Evolutionary conservation across 2,888 invertebrate genomes (phyloP).

Genomic region (Eucera pruinosa): DNA sequence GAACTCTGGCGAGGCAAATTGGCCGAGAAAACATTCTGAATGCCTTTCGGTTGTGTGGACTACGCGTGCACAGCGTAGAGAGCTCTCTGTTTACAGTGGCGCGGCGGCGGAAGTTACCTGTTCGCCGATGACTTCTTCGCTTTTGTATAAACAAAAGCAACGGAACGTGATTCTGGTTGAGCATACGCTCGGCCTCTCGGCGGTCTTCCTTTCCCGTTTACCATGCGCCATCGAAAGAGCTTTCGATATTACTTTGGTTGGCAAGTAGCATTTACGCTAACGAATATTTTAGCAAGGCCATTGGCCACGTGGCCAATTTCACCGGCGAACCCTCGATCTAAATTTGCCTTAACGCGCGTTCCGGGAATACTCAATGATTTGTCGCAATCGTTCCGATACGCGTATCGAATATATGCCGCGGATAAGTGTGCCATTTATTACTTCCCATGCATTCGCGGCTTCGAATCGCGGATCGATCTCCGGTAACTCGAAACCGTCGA

Average conservation of each 20-base stretch:
- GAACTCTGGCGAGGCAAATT: not conserved
- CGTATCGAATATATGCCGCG: constrained; percentile 23
- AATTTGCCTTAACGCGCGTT: constrained; percentile 31
- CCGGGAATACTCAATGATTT: constrained; percentile 47
- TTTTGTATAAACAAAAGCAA: constrained; percentile 20
- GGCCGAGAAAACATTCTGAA: not conserved
- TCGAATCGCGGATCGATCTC: too few species aligned
- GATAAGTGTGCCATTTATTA: constrained; percentile 20
- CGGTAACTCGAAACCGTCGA: too few species aligned
- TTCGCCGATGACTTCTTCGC: constrained; percentile 4
- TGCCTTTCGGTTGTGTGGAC: too few species aligned
- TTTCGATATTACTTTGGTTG: not conserved
- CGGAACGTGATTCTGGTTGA: not conserved
- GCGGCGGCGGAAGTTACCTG: constrained; percentile 16
- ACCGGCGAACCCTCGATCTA: constrained; percentile 16
- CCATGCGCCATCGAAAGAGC: too few species aligned
- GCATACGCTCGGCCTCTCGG: not conserved
- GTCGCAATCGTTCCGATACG: constrained; percentile 35
- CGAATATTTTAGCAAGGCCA: constrained; percentile 25
- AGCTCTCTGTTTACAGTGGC: constrained; percentile 1
- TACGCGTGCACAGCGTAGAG: too few species aligned
- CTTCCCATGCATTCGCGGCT: not conserved
- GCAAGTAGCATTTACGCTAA: not conserved
- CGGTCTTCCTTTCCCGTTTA: too few species aligned
- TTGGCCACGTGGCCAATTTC: constrained; percentile 44